Conservation (phyloP, 2,888 invertebrate species). For the Alviniconcha strummeri region DNA sequence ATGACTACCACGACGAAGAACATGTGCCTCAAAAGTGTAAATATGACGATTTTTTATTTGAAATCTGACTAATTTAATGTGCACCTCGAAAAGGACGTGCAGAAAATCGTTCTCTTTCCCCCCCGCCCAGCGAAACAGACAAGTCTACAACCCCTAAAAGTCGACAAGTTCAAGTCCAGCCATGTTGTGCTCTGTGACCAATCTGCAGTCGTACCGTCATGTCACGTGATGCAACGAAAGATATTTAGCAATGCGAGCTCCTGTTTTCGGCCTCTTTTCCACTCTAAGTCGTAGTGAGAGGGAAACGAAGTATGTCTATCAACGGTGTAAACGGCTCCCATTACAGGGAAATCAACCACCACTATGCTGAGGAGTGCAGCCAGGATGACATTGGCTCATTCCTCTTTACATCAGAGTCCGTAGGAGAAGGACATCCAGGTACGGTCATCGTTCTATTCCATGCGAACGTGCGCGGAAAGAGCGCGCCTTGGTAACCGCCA, state of each 20-base stretch:
- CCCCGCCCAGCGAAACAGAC: neutral
- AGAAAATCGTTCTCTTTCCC: neutral
- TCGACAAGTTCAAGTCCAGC: slow-evolving; percentile 10
- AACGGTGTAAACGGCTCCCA: slow-evolving; percentile 51
- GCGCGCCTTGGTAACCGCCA: neutral
- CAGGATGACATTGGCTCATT: slow-evolving; percentile 69
- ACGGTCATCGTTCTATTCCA: slow-evolving; percentile 18
- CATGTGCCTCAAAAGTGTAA: no score
- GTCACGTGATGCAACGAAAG: slow-evolving; percentile 44
- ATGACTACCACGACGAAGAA: no score
- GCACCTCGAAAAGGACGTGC: no score
- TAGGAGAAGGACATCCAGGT: slow-evolving; percentile 74
- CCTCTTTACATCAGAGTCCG: slow-evolving; percentile 74
- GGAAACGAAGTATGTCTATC: slow-evolving; percentile 47
- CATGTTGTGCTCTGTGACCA: slow-evolving; percentile 7
- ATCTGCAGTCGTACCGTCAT: neutral
- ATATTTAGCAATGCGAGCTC: slow-evolving; percentile 44
- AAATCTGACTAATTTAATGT: no score
- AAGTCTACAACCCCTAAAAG: slow-evolving; percentile 1
- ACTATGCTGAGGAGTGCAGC: slow-evolving; percentile 67
- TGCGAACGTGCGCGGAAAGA: neutral
- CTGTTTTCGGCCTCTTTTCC: slow-evolving; percentile 62
- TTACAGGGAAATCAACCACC: slow-evolving; percentile 61
- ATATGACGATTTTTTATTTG: no score
- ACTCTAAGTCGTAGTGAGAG: slow-evolving; percentile 34